A percentile compares a stretch with the other conserved stretches of the same genome.
Conservation (phyloP, 2,113 vertebrate species). For the Pogona vitticeps region DNA sequence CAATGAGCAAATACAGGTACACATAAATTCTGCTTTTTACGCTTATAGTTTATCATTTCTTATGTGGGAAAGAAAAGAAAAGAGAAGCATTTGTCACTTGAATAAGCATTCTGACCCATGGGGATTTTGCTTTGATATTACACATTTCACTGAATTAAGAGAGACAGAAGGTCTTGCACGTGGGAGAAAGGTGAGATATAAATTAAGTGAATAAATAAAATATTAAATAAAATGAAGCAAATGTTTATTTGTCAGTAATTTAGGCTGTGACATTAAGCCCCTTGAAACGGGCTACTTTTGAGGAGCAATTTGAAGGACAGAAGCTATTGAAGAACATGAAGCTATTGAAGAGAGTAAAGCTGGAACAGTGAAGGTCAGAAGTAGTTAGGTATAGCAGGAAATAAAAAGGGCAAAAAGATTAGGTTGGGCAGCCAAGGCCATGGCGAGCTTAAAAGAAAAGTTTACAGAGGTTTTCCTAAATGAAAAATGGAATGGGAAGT, state of each 20-base stretch:
- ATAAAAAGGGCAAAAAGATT: too few species aligned
- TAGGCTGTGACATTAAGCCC: neutral
- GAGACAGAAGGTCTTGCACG: neutral
- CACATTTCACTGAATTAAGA: neutral
- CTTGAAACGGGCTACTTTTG: neutral
- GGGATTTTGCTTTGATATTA: neutral
- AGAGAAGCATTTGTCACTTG: neutral
- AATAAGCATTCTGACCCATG: neutral
- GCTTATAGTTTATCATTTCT: neutral
- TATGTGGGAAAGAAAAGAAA: neutral
- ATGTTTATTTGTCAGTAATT: neutral
- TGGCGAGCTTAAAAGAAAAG: neutral
- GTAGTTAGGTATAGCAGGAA: too few species aligned
- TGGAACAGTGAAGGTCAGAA: neutral
- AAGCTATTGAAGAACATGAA: neutral
- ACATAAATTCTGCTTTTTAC: neutral
- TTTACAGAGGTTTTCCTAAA: neutral
- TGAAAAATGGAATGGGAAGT: neutral
- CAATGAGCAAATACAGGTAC: too few species aligned
- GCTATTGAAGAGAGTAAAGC: neutral
- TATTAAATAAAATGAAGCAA: too few species aligned
- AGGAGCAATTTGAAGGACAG: neutral
- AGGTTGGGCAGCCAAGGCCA: too few species aligned
- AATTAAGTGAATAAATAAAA: too few species aligned
- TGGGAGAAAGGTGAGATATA: neutral